Conservation (phyloP, 2,888 invertebrate genomes). For the Chalcis sispes region DNA sequence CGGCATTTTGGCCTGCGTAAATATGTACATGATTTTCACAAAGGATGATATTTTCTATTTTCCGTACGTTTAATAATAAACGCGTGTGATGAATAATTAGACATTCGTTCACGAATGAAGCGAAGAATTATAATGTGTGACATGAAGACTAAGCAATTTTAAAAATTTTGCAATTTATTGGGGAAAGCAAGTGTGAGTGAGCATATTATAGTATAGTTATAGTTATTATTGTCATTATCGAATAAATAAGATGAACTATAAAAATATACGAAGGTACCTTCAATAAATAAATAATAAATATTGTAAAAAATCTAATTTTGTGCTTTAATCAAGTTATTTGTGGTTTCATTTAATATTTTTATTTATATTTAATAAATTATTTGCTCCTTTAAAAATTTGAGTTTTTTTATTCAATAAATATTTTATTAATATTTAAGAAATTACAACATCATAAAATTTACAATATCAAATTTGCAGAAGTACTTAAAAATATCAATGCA, state of each 20-base stretch:
- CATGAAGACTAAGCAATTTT: conserved; percentile 48
- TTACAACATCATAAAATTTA: too few relatives aligned
- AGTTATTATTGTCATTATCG: conserved; percentile 56
- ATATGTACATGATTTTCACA: conserved; percentile 63
- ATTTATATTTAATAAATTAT: not conserved
- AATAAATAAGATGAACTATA: conserved; percentile 51
- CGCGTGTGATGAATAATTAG: conserved; percentile 49
- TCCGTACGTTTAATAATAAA: conserved; percentile 61
- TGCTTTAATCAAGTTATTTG: conserved; percentile 23
- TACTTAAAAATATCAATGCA: too few relatives aligned
- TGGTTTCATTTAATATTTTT: conserved; percentile 17
- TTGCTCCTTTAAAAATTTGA: not conserved
- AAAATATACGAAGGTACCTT: conserved; percentile 56
- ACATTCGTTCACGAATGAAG: conserved; percentile 31
- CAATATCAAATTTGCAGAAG: too few relatives aligned
- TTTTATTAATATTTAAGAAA: too few relatives aligned
- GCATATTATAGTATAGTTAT: conserved; percentile 63
- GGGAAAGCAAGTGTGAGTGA: conserved; percentile 61
- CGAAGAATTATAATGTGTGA: conserved; percentile 40
- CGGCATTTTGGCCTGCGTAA: conserved; percentile 16
- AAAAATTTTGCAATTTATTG: conserved; percentile 59
- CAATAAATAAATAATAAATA: conserved; percentile 62
- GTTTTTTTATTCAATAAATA: not conserved
- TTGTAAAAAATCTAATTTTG: conserved; percentile 59
- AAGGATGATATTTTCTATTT: conserved; percentile 66